phyloP scores from a whole-genome alignment of 2,113 vertebrate species.

The Tupaia tana region DNA sequence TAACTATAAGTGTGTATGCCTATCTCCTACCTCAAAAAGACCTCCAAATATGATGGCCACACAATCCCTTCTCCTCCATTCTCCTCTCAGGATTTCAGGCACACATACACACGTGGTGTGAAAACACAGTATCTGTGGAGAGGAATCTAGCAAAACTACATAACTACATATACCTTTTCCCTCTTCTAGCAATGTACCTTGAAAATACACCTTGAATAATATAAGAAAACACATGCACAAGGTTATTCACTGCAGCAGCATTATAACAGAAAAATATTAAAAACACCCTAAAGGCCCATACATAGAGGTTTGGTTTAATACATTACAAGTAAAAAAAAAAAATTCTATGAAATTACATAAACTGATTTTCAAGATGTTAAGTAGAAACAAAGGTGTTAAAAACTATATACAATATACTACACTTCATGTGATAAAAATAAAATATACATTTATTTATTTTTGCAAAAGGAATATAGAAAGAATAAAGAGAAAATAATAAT shows the following conservation, averaged over 20 bases:
- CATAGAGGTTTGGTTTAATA: not conserved
- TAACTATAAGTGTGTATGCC: too few relatives aligned
- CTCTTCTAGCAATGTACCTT: not conserved
- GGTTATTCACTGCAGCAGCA: not conserved
- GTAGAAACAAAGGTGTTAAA: not conserved
- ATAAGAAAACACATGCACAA: not conserved
- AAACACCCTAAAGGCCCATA: not conserved
- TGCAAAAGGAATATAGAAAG: not conserved
- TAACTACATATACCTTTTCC: not conserved
- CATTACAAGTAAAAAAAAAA: not conserved
- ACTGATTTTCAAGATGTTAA: not conserved
- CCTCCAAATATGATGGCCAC: too few relatives aligned
- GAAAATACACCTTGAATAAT: not conserved
- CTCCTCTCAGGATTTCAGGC: too few relatives aligned
- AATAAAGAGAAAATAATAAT: not conserved
- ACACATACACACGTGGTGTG: too few relatives aligned
- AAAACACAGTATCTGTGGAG: too few relatives aligned
- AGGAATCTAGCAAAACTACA: not conserved
- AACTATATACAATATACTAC: not conserved
- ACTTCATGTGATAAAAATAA: not conserved
- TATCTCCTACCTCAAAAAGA: too few relatives aligned
- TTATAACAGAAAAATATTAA: constrained; percentile 23
- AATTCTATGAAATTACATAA: not conserved
- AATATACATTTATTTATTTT: not conserved
- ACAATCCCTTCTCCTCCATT: too few relatives aligned